Evolutionary conservation across 2,888 invertebrate species (phyloP).

Genomic region (Pteria penguin): DNA sequence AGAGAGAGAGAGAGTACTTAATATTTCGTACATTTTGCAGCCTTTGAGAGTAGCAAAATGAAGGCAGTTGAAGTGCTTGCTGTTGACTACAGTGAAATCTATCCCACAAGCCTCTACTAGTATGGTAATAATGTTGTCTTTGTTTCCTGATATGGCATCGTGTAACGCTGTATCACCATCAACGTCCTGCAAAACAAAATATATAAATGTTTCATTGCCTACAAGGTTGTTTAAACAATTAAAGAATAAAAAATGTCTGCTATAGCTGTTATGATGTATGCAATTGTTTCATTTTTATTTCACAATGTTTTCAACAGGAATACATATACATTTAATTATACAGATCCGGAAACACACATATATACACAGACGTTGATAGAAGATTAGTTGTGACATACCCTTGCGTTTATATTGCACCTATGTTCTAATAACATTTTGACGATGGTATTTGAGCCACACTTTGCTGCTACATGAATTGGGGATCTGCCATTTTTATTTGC

Average conservation of each 20-base stretch:
- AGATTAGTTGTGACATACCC: too few relatives aligned
- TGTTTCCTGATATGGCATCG: conserved; percentile 3
- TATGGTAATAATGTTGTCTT: neutral
- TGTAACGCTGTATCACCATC: conserved; percentile 3
- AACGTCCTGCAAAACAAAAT: conserved; percentile 3
- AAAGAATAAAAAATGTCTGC: too few relatives aligned
- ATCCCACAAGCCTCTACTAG: neutral
- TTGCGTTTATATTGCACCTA: conserved; percentile 2
- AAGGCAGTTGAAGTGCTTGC: conserved; percentile 2
- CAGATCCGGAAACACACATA: too few relatives aligned
- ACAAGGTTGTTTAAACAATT: too few relatives aligned
- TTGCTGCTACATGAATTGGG: conserved; percentile 10
- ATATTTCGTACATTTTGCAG: conserved; percentile 15
- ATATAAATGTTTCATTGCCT: too few relatives aligned
- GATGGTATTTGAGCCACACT: neutral
- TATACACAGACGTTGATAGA: too few relatives aligned
- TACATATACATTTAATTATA: too few relatives aligned
- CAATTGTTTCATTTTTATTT: too few relatives aligned
- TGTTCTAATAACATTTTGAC: conserved; percentile 1
- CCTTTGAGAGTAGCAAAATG: conserved; percentile 10
- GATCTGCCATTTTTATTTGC: conserved; percentile 5
- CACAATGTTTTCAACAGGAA: too few relatives aligned
- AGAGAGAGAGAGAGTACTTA: too few relatives aligned
- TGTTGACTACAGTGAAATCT: conserved; percentile 14
- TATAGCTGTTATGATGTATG: too few relatives aligned